phyloP scores from a whole-genome alignment of 2,113 vertebrate species.

The Tapirus terrestris region DNA sequence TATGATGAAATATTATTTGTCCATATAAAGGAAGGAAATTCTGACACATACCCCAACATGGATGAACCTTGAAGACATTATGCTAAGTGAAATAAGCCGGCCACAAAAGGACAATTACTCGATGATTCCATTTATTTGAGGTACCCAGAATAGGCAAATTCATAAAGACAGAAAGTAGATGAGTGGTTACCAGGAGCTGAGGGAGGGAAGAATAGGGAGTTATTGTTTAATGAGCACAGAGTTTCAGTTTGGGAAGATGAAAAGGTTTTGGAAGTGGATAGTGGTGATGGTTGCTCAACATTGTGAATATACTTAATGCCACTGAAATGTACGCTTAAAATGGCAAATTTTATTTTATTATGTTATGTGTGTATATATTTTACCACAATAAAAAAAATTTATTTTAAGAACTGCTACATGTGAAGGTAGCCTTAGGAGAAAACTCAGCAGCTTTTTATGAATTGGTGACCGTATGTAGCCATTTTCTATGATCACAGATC shows the following conservation, averaged over 20 bases:
- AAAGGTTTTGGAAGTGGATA: background rate
- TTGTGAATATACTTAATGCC: background rate
- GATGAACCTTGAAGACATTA: background rate
- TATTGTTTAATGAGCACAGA: background rate
- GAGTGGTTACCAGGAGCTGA: background rate
- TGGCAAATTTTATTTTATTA: background rate
- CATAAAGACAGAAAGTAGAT: background rate
- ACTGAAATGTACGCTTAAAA: background rate
- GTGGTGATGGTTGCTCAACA: background rate
- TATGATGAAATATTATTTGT: background rate
- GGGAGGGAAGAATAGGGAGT: fast-evolving
- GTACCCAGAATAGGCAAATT: background rate
- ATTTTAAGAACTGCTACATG: background rate
- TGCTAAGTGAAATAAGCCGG: background rate
- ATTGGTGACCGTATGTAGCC: background rate
- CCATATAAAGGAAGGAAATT: background rate
- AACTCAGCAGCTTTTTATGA: background rate
- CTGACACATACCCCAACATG: background rate
- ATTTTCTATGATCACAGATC: background rate
- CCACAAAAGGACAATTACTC: background rate
- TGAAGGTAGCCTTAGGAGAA: background rate
- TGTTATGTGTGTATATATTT: background rate
- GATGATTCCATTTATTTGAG: background rate
- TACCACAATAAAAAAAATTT: background rate
- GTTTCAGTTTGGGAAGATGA: background rate